These are phyloP conservation scores for Caenorhabditis doughertyi DNA, from an alignment of 2,888 invertebrate species.

Conservation along the genomic window DNA sequence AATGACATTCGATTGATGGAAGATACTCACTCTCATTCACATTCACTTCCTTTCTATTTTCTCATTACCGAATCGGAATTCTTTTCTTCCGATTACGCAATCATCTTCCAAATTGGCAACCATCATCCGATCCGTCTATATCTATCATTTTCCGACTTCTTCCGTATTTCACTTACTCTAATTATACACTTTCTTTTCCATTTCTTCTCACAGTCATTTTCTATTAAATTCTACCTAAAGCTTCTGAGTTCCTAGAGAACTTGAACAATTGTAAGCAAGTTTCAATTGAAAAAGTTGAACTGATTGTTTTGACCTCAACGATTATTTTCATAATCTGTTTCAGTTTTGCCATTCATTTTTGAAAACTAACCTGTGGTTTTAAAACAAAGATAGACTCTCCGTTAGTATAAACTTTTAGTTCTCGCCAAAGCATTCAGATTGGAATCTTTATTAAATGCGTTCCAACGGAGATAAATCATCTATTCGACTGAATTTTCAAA, in stretches of 20 bases:
- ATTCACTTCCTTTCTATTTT: constrained; percentile 34
- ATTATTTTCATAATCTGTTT: too few relatives aligned
- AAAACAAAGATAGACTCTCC: too few relatives aligned
- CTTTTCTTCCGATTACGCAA: constrained; percentile 43
- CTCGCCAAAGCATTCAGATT: constrained; percentile 1
- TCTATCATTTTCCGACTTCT: constrained; percentile 45
- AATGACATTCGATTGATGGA: constrained; percentile 27
- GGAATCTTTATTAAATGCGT: neutral
- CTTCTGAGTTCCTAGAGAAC: too few relatives aligned
- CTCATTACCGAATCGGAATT: constrained; percentile 17
- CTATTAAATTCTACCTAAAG: neutral
- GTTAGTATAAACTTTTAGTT: neutral
- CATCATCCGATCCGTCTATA: constrained; percentile 36
- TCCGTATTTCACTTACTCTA: constrained; percentile 44
- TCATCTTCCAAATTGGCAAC: constrained; percentile 48
- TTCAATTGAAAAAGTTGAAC: too few relatives aligned
- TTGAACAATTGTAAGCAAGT: too few relatives aligned
- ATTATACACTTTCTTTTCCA: constrained; percentile 49
- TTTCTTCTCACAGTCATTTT: neutral
- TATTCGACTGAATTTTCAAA: neutral
- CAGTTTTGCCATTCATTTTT: too few relatives aligned
- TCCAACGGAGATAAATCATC: neutral
- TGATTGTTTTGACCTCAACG: too few relatives aligned
- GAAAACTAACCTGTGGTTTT: too few relatives aligned
- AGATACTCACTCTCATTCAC: constrained; percentile 34